Percentiles rank a stretch among this genome's conserved stretches.
Evolutionary conservation across 1,140 invertebrate genomes (phyloP).

Genomic region (Atta texana): DNA sequence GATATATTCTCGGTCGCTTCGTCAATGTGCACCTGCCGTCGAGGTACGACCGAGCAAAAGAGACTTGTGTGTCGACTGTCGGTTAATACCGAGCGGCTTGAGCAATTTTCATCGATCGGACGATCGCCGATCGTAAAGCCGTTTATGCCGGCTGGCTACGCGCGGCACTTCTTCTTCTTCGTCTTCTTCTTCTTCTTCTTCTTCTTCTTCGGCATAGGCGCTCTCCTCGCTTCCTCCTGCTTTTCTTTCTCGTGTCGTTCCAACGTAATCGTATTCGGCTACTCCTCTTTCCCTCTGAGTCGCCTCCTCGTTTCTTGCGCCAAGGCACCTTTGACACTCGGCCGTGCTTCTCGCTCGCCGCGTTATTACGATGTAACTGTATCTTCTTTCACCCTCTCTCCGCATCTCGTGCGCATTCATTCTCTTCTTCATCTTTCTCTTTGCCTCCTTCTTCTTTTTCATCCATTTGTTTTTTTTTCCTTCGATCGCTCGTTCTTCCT

Average conservation of each 20-base stretch:
- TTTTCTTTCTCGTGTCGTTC: conserved; percentile 38
- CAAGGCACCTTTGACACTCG: conserved; percentile 50
- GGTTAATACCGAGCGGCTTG: conserved; percentile 69
- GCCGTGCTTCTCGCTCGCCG: conserved; percentile 33
- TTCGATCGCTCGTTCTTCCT: neutral
- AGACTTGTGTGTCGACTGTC: conserved; percentile 57
- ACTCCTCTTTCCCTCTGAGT: conserved; percentile 37
- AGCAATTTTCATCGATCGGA: conserved; percentile 75
- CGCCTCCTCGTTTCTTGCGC: conserved; percentile 49
- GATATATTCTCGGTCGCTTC: conserved; percentile 50
- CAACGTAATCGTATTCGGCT: conserved; percentile 54
- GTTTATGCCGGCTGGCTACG: conserved; percentile 61
- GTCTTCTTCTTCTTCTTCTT: neutral
- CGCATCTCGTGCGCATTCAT: neutral
- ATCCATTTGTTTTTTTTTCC: neutral
- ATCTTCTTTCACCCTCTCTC: conserved; percentile 35
- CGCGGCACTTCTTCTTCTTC: conserved; percentile 31
- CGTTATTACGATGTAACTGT: conserved; percentile 60
- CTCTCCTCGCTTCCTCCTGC: neutral
- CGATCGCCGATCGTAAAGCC: conserved; percentile 71
- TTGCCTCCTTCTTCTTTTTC: neutral
- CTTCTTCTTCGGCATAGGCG: neutral
- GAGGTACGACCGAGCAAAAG: conserved; percentile 37
- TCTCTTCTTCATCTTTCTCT: neutral
- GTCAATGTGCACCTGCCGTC: conserved; percentile 68